These are phyloP conservation scores for Crenichthys baileyi DNA, from an alignment of 2,797 vertebrate species.

Conservation along the genomic window DNA sequence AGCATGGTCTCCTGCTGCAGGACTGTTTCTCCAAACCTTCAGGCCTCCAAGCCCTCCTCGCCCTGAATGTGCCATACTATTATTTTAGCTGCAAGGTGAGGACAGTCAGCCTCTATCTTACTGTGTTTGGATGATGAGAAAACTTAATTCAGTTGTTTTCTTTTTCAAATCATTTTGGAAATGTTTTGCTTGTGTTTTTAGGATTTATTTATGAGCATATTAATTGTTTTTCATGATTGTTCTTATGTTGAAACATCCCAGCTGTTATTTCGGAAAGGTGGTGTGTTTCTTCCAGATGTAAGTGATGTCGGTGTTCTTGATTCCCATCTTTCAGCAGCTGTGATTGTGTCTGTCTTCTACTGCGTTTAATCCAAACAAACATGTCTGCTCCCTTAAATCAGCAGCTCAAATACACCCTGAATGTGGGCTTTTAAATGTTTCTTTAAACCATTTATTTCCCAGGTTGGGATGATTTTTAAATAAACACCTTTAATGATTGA, in stretches of 20 bases:
- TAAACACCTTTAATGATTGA: neutral
- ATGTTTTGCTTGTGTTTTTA: constrained; percentile 1
- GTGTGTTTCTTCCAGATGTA: constrained; percentile 84
- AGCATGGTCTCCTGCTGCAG: constrained; percentile 91
- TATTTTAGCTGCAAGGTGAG: constrained; percentile 94
- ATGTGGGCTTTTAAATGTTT: neutral
- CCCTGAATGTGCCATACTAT: constrained; percentile 91
- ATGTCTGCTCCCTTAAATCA: neutral
- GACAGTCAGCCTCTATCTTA: neutral
- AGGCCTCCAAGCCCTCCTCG: constrained; percentile 85
- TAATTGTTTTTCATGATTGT: constrained; percentile 20
- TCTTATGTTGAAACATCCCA: constrained; percentile 66
- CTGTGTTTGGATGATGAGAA: neutral
- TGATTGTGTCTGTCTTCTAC: constrained; percentile 46
- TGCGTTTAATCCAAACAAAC: constrained; percentile 16
- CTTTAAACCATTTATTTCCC: neutral
- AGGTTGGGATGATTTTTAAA: neutral
- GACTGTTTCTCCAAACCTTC: constrained; percentile 87
- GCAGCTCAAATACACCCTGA: constrained; percentile 43
- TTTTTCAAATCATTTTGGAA: neutral
- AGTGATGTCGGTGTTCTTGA: constrained; percentile 73
- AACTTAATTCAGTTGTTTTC: neutral
- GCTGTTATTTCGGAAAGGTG: constrained; percentile 89
- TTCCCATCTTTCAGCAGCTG: constrained; percentile 26
- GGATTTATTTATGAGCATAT: constrained; percentile 1